Conservation (phyloP, 30 jellyfish, hydroid and myxozoan genomes). For the Aurelia sp. region DNA sequence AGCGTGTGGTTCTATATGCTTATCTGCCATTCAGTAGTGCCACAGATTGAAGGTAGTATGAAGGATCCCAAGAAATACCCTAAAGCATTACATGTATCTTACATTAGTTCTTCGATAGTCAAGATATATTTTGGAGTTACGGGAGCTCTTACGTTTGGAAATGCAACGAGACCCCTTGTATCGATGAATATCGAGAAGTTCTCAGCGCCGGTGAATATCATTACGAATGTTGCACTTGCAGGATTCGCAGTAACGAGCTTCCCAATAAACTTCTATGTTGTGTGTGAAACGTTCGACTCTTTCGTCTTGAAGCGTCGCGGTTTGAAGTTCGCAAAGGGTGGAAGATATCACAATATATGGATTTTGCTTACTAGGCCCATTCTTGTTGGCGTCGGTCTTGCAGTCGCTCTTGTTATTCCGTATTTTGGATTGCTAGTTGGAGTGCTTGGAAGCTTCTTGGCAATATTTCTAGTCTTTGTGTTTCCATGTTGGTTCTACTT, state of each 20-base stretch:
- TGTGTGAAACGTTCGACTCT: constrained; percentile 55
- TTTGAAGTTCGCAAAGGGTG: constrained; percentile 25
- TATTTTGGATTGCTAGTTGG: constrained; percentile 69
- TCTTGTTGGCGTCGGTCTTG: constrained; percentile 46
- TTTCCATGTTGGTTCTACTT: constrained; percentile 56
- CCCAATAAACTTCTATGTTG: constrained; percentile 63
- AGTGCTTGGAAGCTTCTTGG: constrained; percentile 53
- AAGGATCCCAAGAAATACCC: constrained; percentile 35
- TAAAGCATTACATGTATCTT: constrained; percentile 35
- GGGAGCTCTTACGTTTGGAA: constrained; percentile 82
- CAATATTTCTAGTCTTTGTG: constrained; percentile 43
- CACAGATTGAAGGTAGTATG: constrained; percentile 77
- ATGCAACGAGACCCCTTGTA: constrained; percentile 42
- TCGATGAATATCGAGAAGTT: constrained; percentile 37
- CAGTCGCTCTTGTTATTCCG: constrained; percentile 31
- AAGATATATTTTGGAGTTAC: constrained; percentile 52
- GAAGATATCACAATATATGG: constrained; percentile 47
- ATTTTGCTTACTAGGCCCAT: constrained; percentile 54
- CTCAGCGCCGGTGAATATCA: constrained; percentile 15
- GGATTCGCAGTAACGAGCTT: constrained; percentile 32
- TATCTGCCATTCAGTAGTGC: constrained; percentile 52
- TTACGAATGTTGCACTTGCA: constrained; percentile 18
- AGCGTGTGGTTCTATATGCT: constrained; percentile 59
- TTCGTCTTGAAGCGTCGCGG: constrained; percentile 14
- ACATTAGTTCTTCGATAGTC: constrained; percentile 14